phyloP scores from a whole-genome alignment of 2,113 vertebrate genomes.

The Microtus montanus region DNA sequence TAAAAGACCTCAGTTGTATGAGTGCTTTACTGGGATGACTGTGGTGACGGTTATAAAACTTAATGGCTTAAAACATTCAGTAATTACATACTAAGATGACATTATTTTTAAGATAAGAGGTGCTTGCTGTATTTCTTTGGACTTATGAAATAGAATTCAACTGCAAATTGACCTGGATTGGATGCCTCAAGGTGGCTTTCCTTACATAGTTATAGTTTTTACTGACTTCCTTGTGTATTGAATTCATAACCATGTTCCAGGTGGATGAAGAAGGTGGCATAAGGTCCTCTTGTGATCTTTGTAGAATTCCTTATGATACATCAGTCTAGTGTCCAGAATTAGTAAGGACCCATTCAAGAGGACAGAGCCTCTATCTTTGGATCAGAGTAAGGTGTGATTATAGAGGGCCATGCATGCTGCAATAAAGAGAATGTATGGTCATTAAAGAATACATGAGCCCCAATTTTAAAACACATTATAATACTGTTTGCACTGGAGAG shows the following conservation, averaged over 20 bases:
- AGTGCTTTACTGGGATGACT: not conserved
- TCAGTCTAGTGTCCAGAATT: not conserved
- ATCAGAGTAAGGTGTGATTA: not conserved
- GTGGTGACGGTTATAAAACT: not conserved
- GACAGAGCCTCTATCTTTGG: not conserved
- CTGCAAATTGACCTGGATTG: not conserved
- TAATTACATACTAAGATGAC: not conserved
- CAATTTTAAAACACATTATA: not conserved
- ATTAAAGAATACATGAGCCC: not conserved
- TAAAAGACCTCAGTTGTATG: not conserved
- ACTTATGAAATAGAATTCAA: not conserved
- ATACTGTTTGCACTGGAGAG: not conserved
- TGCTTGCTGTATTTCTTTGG: not conserved
- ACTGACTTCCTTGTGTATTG: not conserved
- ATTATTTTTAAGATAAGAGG: not conserved
- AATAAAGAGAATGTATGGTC: not conserved
- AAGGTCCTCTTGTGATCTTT: not conserved
- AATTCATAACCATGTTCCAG: not conserved
- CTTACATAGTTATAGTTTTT: not conserved
- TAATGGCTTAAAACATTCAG: not conserved
- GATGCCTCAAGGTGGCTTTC: not conserved
- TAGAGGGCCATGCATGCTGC: not conserved
- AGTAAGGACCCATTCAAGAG: not conserved
- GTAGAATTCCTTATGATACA: not conserved
- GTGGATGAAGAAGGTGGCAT: not conserved